Conservation (phyloP, 2,797 vertebrate genomes). For the Cyprinodon diabolis region DNA sequence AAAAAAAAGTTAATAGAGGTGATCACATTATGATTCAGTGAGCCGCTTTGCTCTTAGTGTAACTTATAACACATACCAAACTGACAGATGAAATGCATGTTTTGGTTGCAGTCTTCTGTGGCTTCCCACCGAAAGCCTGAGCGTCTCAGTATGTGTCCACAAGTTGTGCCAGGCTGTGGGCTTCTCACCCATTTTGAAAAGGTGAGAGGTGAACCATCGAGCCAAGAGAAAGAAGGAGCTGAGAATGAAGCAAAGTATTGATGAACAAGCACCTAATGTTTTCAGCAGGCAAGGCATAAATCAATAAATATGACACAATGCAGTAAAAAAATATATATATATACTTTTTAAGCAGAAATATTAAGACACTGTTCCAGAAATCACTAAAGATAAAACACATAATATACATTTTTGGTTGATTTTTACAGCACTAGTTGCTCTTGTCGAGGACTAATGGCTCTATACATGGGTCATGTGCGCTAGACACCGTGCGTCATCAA, state of each 20-base stretch:
- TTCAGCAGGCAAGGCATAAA: not conserved
- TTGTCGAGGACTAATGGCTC: too few relatives aligned
- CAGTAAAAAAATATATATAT: too few relatives aligned
- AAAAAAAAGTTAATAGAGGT: not conserved
- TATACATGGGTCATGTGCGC: too few relatives aligned
- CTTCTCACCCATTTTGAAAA: conserved; percentile 82
- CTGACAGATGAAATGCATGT: conserved; percentile 85
- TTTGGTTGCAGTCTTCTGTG: conserved; percentile 79
- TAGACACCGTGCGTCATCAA: too few relatives aligned
- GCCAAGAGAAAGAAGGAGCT: conserved; percentile 82
- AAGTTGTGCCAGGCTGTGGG: conserved; percentile 60
- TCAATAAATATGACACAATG: too few relatives aligned
- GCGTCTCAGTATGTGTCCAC: conserved; percentile 80
- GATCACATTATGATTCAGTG: not conserved
- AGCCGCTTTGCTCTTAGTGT: not conserved
- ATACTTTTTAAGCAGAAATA: too few relatives aligned
- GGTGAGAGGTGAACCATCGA: conserved; percentile 83
- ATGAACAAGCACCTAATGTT: not conserved
- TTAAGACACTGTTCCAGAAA: too few relatives aligned
- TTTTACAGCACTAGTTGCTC: too few relatives aligned
- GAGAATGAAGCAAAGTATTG: conserved; percentile 13
- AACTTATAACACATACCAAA: conserved; percentile 79
- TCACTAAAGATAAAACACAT: too few relatives aligned
- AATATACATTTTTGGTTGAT: too few relatives aligned
- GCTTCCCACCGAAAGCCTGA: conserved; percentile 81